These are phyloP conservation scores for Hypselothyrea guttata DNA, from an alignment of 2,888 invertebrate species.

Conservation along the genomic window DNA sequence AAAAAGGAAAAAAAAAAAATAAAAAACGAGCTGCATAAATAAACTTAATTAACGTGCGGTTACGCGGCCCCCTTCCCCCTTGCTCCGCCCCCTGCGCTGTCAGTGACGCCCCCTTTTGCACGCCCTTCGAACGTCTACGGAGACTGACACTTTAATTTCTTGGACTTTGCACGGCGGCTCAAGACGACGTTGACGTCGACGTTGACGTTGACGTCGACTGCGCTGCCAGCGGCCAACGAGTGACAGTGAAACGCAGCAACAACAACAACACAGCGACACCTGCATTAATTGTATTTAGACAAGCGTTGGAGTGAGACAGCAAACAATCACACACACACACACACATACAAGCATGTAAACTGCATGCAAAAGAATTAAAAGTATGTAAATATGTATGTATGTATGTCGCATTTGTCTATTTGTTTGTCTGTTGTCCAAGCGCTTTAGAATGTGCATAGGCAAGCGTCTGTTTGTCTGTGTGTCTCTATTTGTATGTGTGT, in stretches of 20 bases:
- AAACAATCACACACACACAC: conserved; percentile 12
- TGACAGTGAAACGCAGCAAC: conserved; percentile 51
- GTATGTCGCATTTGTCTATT: conserved; percentile 11
- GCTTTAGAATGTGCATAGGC: conserved; percentile 36
- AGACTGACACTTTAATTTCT: conserved; percentile 69
- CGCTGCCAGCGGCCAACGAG: conserved; percentile 20
- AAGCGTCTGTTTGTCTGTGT: not conserved
- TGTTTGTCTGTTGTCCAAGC: conserved; percentile 22
- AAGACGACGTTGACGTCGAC: conserved; percentile 59
- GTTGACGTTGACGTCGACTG: conserved; percentile 1
- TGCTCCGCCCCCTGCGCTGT: conserved; percentile 24
- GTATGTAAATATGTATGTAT: conserved; percentile 37
- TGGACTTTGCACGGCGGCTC: conserved; percentile 76
- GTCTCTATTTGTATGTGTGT: too few relatives aligned
- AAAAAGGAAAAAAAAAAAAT: conserved; percentile 42
- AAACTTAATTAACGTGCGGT: conserved; percentile 76
- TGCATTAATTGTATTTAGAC: conserved; percentile 59
- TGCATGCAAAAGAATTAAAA: conserved; percentile 33
- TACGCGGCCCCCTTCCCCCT: conserved; percentile 19
- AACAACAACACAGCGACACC: conserved; percentile 42
- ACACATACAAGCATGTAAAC: not conserved
- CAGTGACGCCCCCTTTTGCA: too few relatives aligned
- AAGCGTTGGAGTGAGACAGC: conserved; percentile 51
- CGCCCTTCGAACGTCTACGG: not conserved
- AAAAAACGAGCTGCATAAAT: conserved; percentile 64